Evolutionary conservation across 2,113 vertebrate species (phyloP).

Genomic region (Talpa occidentalis): DNA sequence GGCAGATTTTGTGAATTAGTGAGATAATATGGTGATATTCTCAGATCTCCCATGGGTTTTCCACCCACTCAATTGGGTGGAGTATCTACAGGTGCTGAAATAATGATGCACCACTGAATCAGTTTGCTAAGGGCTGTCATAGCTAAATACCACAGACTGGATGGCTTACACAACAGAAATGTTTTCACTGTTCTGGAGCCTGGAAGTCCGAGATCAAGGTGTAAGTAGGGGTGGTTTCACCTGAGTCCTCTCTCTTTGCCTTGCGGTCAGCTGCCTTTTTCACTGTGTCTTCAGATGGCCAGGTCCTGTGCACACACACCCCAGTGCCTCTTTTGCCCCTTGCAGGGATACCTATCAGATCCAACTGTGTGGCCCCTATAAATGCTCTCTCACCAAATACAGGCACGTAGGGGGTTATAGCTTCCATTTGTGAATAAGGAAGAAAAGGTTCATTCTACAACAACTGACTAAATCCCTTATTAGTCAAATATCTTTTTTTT

Average conservation of each 20-base stretch:
- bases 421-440: background rate
- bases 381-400: background rate
- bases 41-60: background rate
- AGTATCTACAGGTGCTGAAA: background rate
- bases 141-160: background rate
- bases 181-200: background rate
- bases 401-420: background rate
- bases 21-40: background rate
- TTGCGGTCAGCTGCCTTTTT: background rate
- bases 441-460: background rate
- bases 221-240: background rate
- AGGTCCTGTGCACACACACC: background rate
- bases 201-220: background rate
- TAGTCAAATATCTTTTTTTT: conserved; percentile 48
- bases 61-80: background rate
- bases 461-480: background rate
- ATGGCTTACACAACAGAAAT: background rate
- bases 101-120: background rate
- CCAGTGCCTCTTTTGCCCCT: background rate
- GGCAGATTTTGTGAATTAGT: background rate
- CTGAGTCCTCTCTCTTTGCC: background rate
- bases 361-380: background rate
- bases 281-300: too few species aligned
- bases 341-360: background rate
- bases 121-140: background rate